phyloP scores from a whole-genome alignment of 2,797 vertebrate species.

The Ibycter americanus region DNA sequence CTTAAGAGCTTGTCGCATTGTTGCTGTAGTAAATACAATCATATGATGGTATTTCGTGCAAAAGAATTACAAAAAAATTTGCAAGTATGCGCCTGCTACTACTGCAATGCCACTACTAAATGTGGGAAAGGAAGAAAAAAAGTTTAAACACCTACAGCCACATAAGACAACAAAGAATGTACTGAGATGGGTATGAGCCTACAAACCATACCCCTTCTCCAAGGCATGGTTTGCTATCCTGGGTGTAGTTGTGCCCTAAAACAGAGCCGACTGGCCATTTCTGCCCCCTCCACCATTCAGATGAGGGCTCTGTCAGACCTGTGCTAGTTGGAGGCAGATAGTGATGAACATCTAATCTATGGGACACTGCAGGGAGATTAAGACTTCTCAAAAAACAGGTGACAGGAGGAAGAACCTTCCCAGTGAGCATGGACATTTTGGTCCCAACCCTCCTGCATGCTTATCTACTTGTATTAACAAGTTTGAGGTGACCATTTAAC shows the following conservation, averaged over 20 bases:
- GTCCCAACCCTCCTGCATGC: not conserved
- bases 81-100: not conserved
- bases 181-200: not conserved
- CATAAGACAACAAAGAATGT: not conserved
- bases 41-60: not conserved
- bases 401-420: not conserved
- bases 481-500: not conserved
- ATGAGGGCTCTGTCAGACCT: not conserved
- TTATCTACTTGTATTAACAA: not conserved
- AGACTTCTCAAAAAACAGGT: not conserved
- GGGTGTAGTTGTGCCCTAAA: not conserved
- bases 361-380: not conserved
- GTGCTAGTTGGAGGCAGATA: not conserved
- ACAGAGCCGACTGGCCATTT: not conserved
- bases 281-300: too few relatives aligned
- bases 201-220: not conserved
- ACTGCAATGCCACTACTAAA: not conserved
- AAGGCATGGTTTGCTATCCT: not conserved
- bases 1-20: not conserved
- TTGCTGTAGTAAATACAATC: not conserved
- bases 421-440: not conserved
- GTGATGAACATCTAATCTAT: not conserved
- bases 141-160: not conserved
- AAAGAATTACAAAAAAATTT: not conserved
- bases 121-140: not conserved